A percentile compares a stretch with the other conserved stretches of the same genome.
These are phyloP conservation scores for Ophion ventricosus DNA, from an alignment of 2,888 invertebrate genomes.

Conservation along the genomic window DNA sequence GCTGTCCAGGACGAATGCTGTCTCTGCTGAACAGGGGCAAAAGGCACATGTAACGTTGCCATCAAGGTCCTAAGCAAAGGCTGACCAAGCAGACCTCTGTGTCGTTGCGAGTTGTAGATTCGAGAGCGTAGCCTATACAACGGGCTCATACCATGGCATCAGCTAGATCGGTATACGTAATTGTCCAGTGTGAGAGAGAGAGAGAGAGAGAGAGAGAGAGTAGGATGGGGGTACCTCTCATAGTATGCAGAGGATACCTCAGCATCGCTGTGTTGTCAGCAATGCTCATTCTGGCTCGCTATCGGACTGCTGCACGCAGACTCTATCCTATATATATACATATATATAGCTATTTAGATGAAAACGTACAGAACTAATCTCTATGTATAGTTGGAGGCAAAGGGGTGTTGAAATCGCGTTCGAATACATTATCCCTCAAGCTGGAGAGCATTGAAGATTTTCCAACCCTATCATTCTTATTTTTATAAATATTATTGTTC, in stretches of 20 bases:
- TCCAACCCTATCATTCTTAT: not conserved
- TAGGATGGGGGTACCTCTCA: constrained; percentile 18
- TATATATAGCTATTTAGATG: not conserved
- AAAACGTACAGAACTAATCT: constrained; percentile 35
- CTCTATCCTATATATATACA: constrained; percentile 36
- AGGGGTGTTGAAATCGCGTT: constrained; percentile 42
- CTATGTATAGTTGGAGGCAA: constrained; percentile 22
- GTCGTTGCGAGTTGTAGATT: constrained; percentile 55
- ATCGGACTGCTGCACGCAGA: constrained; percentile 75
- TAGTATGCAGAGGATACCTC: constrained; percentile 73
- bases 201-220: constrained; percentile 55
- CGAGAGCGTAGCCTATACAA: constrained; percentile 34
- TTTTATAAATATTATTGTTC: constrained; percentile 23
- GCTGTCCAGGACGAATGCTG: constrained; percentile 29
- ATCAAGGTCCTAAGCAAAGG: constrained; percentile 82
- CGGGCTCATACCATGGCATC: constrained; percentile 57
- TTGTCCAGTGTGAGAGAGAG: constrained; percentile 71
- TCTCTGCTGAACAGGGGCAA: constrained; percentile 65
- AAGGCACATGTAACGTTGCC: constrained; percentile 61
- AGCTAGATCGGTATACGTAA: constrained; percentile 74
- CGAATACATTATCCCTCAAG: constrained; percentile 47
- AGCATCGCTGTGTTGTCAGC: constrained; percentile 77
- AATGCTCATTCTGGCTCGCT: constrained; percentile 80
- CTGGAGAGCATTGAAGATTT: constrained; percentile 8
- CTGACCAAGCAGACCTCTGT: constrained; percentile 79